A percentile compares a stretch with the other conserved stretches of the same genome.
phyloP scores from a whole-genome alignment of 2,888 invertebrate genomes.

The Drosophila eohydei region DNA sequence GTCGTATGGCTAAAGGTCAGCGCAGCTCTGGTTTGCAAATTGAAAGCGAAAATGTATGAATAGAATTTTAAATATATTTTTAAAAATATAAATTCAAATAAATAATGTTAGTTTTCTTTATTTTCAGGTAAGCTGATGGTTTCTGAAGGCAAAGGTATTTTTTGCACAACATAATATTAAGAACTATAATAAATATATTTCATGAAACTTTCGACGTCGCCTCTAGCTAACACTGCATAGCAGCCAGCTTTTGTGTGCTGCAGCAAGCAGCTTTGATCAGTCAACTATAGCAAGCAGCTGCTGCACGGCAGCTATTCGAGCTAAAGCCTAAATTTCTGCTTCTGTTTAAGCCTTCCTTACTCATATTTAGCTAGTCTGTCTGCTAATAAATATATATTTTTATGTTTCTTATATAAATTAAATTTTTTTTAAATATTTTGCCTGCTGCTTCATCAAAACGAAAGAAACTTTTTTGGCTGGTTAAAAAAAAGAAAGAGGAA shows the following conservation, averaged over 20 bases:
- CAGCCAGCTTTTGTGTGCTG: neutral
- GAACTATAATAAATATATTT: neutral
- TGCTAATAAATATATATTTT: neutral
- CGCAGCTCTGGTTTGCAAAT: neutral
- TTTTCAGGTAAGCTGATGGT: constrained; percentile 28
- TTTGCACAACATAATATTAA: neutral
- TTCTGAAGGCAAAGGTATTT: neutral
- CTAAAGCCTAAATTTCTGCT: neutral
- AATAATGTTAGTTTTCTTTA: neutral
- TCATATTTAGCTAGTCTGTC: neutral
- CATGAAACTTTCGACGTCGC: accelerated
- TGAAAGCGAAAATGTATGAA: neutral
- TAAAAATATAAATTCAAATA: neutral
- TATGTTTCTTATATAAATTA: neutral
- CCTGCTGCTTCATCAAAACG: constrained; percentile 3
- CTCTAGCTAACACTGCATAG: neutral
- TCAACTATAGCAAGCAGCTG: neutral
- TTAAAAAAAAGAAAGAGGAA: neutral
- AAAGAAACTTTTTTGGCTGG: constrained; percentile 16
- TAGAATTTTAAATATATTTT: neutral
- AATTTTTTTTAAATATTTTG: neutral
- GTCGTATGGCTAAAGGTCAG: neutral
- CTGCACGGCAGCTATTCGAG: neutral
- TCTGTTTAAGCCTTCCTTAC: neutral
- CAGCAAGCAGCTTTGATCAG: neutral